These are phyloP conservation scores for Rhyacichthys aspro DNA, from an alignment of 2,797 vertebrate species.

Conservation along the genomic window DNA sequence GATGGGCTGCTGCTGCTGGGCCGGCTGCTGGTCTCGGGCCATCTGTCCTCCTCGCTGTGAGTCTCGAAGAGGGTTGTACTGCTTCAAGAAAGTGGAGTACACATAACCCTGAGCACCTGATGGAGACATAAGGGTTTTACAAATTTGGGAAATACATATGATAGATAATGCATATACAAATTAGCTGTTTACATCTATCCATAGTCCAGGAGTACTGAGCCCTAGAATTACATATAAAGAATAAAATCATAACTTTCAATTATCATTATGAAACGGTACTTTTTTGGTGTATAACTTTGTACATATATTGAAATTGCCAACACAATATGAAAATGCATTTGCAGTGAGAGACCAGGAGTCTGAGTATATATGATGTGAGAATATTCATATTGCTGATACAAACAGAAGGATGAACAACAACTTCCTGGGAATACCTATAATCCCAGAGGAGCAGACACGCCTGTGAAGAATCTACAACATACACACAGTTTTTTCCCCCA, in stretches of 20 bases:
- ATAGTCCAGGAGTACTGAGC: too few species aligned
- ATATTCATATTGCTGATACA: conserved; percentile 51
- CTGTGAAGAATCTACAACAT: conserved; percentile 50
- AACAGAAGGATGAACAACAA: conserved; percentile 53
- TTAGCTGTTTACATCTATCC: too few species aligned
- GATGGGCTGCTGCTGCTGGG: conserved; percentile 45
- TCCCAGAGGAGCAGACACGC: conserved; percentile 52
- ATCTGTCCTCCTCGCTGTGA: conserved; percentile 54
- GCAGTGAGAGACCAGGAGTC: conserved; percentile 6
- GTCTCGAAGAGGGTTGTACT: conserved; percentile 88
- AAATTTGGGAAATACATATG: background rate
- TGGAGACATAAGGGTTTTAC: conserved; percentile 15
- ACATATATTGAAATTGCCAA: conserved; percentile 10
- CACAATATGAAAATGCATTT: conserved; percentile 18
- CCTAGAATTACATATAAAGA: background rate
- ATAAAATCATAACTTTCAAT: background rate
- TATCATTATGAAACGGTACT: too few species aligned
- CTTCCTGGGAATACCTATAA: conserved; percentile 53
- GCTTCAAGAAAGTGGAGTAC: conserved; percentile 95
- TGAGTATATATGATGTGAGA: conserved; percentile 45
- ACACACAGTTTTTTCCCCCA: conserved; percentile 29
- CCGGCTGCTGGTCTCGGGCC: conserved; percentile 59
- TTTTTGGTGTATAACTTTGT: background rate
- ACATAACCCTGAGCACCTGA: conserved; percentile 86
- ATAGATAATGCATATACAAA: too few species aligned